Evolutionary conservation across 2,888 invertebrate species (phyloP), one percentile per base, ranked within the genome.

Genomic region (Lysandra coridon): DNA sequence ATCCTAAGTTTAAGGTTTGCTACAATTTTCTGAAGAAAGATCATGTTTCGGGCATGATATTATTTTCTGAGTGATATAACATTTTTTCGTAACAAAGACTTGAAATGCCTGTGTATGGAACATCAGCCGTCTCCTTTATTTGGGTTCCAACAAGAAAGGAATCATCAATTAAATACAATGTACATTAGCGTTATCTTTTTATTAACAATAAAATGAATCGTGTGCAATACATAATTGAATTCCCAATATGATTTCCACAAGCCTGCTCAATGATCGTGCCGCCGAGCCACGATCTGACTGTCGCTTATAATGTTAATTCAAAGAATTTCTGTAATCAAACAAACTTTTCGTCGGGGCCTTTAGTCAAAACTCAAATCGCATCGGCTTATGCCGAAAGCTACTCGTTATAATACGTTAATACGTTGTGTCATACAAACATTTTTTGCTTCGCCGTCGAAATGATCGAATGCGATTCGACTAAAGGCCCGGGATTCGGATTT

Each of bases 131-230:
- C 49, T 12, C 49, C 14, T 57, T 4, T 14, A 57, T 17, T 57
- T 57, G 4, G 4, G 3, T 53, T 0, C 57, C 4, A 14, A 57
- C 14, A 23, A 14, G 12, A 69, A 40, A 23, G 37, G 37, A 1
- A 40, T 37, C 12, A 6, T n/a, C 2, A 73, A 79, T 79, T 40
- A 79, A 79, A 74, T 62, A 62, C 73, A 73, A 37, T 40, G 4
- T 78, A 75, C 89, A 88, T 91, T 89, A 92, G 92, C 85, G 88
- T 93, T 91, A 91, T 94, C 90, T 92, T 94, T 94, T 93, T 93
- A 94, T 91, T 94, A 94, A 94, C 94, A 94, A 94, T 93, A 90
- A 94, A 94, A 93, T 92, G 88, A 94, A 92, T 91, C 91, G 85
- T 91, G 92, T 93, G 93, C 92, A 87, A 91, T 92, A 93, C 91